These are phyloP conservation scores for Ischnus inquisitorius DNA, from an alignment of 2,888 invertebrate species.

Conservation along the genomic window DNA sequence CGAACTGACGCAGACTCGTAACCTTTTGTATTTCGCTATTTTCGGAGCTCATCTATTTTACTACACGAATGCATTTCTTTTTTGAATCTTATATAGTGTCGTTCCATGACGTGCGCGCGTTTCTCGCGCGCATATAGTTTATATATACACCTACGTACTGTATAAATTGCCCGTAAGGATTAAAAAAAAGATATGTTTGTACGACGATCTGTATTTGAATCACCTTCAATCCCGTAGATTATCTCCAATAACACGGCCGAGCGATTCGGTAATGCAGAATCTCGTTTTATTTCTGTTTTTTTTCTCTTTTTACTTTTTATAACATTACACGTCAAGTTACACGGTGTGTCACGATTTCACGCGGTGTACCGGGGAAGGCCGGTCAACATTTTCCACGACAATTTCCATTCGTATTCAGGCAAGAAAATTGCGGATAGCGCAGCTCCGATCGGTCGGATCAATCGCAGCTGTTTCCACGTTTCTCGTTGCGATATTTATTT, in stretches of 20 bases:
- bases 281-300: slow-evolving; percentile 52
- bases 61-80: slow-evolving; percentile 39
- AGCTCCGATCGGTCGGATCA: background rate
- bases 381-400: slow-evolving; percentile 39
- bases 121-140: slow-evolving; percentile 7
- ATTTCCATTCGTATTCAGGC: slow-evolving; percentile 21
- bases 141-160: slow-evolving; percentile 41
- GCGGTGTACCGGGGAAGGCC: slow-evolving; percentile 24
- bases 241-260: background rate
- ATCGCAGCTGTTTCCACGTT: background rate
- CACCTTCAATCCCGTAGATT: background rate
- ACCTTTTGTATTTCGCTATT: slow-evolving; percentile 60
- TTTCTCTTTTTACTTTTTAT: background rate
- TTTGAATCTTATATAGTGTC: slow-evolving; percentile 16
- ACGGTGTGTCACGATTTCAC: slow-evolving; percentile 52
- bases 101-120: slow-evolving; percentile 50
- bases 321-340: slow-evolving; percentile 63
- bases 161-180: slow-evolving; percentile 48
- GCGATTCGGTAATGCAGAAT: slow-evolving; percentile 27
- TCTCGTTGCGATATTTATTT: slow-evolving; percentile 31
- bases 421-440: slow-evolving; percentile 24
- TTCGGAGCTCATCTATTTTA: slow-evolving; percentile 49
- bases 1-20: slow-evolving; percentile 47
- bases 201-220: slow-evolving; percentile 23
- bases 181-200: slow-evolving; percentile 36